These are phyloP conservation scores for Percina caprodes DNA, from an alignment of 2,113 vertebrate genomes.

Conservation along the genomic window DNA sequence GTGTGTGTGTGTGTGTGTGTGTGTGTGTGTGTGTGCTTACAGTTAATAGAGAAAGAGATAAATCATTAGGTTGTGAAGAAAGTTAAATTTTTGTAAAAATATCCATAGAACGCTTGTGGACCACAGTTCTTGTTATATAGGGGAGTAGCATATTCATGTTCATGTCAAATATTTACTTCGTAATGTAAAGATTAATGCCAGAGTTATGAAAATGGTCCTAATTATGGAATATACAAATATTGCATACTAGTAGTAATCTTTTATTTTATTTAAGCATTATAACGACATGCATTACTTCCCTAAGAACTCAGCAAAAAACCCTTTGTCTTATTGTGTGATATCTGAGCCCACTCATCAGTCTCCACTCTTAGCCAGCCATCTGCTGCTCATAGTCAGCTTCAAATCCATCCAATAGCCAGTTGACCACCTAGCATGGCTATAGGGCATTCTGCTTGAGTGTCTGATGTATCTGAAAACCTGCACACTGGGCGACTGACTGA, in stretches of 20 bases:
- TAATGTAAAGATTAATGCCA: not conserved
- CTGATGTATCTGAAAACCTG: conserved; percentile 53
- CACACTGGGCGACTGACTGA: conserved; percentile 25
- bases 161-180: not conserved
- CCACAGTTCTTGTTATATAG: not conserved
- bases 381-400: conserved; percentile 63
- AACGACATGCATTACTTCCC: conserved; percentile 9
- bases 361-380: conserved; percentile 63
- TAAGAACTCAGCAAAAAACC: conserved; percentile 29
- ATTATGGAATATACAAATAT: not conserved
- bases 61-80: conserved; percentile 14
- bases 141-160: not conserved
- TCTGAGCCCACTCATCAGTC: conserved; percentile 54
- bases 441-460: conserved; percentile 23
- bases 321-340: conserved; percentile 63
- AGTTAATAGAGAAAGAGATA: not conserved
- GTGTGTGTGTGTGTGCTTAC: conserved; percentile 10
- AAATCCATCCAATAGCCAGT: conserved; percentile 51
- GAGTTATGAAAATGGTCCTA: not conserved
- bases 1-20: conserved; percentile 4
- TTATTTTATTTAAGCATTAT: conserved; percentile 20
- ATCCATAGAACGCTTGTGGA: not conserved
- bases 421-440: conserved; percentile 37
- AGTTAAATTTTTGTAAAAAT: conserved; percentile 18
- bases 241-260: not conserved